A percentile compares a stretch with the other conserved stretches of the same genome.
Conservation (phyloP, 2,113 vertebrate species). For the Ursus arctos region DNA sequence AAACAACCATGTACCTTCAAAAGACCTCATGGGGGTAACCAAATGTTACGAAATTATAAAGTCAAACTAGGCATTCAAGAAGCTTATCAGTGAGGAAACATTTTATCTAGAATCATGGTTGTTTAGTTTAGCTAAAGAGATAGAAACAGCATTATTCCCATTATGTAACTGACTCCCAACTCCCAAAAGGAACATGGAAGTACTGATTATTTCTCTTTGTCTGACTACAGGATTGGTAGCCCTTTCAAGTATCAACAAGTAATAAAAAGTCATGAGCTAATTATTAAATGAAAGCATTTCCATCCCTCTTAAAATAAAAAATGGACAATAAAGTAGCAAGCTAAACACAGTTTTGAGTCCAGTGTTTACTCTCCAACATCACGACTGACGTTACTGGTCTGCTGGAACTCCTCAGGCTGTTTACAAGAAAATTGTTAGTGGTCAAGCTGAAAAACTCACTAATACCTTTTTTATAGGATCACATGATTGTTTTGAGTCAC, state of each 20-base stretch:
- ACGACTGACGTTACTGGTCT: background rate
- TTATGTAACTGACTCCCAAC: background rate
- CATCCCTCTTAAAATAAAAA: background rate
- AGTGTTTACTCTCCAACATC: background rate
- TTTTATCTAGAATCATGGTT: background rate
- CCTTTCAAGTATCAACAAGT: background rate
- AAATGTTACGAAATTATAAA: slow-evolving; percentile 7
- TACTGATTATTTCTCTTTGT: background rate
- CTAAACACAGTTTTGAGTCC: slow-evolving; percentile 13
- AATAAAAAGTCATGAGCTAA: slow-evolving; percentile 26
- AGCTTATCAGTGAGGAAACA: background rate
- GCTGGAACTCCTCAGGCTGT: background rate
- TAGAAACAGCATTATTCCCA: background rate
- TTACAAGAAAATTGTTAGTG: background rate
- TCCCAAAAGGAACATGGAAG: background rate
- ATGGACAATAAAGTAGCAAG: background rate
- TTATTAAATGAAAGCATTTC: slow-evolving; percentile 50
- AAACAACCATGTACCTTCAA: slow-evolving; percentile 41
- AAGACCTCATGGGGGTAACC: slow-evolving; percentile 9
- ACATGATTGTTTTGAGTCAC: background rate
- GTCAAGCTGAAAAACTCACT: background rate
- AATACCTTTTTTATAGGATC: background rate
- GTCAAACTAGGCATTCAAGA: background rate
- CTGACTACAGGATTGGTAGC: background rate
- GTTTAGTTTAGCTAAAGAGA: background rate